Evolutionary conservation across 2,797 vertebrate species (phyloP), one percentile per base, ranked within the genome.

Genomic region (Knipowitschia caucasica): DNA sequence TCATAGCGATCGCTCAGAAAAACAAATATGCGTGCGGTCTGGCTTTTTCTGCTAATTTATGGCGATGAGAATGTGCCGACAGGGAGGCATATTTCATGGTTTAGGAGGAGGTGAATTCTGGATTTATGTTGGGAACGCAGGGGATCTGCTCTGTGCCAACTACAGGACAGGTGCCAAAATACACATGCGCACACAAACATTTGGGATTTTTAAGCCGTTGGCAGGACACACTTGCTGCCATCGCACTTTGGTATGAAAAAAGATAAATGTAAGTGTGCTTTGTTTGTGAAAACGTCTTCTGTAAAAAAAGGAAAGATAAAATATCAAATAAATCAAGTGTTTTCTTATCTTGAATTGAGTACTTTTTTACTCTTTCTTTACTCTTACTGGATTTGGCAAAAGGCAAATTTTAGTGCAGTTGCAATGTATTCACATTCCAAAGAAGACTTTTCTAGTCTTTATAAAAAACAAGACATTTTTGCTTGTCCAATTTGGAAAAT

Each of bases 51-150:
- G 11, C 46, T 68, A 64, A 72, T 60, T 59, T 60, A 67, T 59
- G 15, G 29, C 15, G 54, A 39, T 54, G 50, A 71, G 65, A 75
- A 60, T 53, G 5, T 11, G 2, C 47, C 69, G 50, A 46, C 69
- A 57, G 56, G 59, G 60, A 67, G 73, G 59, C 56, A 62, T 59
- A 67, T 78, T 82, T 74, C 67, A 72, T 71, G 63, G 67, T 64
- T 75, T 71, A 55, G 49, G 56, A 65, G 52, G 75, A 79, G 59
- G 69, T 77, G 69, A 64, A 75, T 69, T 67, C 54, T 20, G 73
- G 77, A 78, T 83, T 79, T 78, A 75, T 78, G 64, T 66, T 27
- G 69, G 69, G 69, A 75, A 72, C 34, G 63, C 62, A 61, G 67
- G 50, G 60, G 68, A 77, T 78, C 65, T 76, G 69, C 54, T 53